Conservation (phyloP, 1,140 invertebrate genomes). For the Anoplophora glabripennis region DNA sequence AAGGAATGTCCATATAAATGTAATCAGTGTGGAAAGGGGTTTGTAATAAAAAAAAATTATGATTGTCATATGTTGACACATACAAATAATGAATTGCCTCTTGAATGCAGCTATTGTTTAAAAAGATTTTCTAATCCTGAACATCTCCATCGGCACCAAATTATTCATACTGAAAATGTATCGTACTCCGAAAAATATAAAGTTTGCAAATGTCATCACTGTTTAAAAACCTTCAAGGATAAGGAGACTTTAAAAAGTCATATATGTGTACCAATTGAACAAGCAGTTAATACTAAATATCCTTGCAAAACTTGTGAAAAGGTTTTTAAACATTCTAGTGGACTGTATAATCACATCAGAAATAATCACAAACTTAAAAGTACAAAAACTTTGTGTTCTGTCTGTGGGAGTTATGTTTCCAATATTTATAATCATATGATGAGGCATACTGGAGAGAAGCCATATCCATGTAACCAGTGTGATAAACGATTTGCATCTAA, state of each 20-base stretch:
- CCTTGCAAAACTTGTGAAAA: slow-evolving; percentile 25
- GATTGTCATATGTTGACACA: slow-evolving; percentile 33
- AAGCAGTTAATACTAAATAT: slow-evolving; percentile 3
- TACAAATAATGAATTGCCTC: slow-evolving; percentile 22
- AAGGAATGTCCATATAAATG: slow-evolving; percentile 33
- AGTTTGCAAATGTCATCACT: slow-evolving; percentile 29
- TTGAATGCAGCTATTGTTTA: slow-evolving; percentile 25
- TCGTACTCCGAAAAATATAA: slow-evolving; percentile 30
- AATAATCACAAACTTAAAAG: slow-evolving; percentile 25
- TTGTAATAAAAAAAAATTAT: slow-evolving; percentile 34
- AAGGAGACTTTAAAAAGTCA: slow-evolving; percentile 20
- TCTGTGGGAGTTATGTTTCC: slow-evolving; percentile 28
- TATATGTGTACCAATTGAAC: slow-evolving; percentile 22
- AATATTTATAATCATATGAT: slow-evolving; percentile 59
- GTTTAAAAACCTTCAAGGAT: slow-evolving; percentile 28
- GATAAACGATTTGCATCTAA: slow-evolving; percentile 61
- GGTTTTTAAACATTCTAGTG: slow-evolving; percentile 24
- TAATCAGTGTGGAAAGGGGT: slow-evolving; percentile 32
- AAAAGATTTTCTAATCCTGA: slow-evolving; percentile 34
- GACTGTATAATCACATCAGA: slow-evolving; percentile 27
- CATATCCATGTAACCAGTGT: slow-evolving; percentile 64
- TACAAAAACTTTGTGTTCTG: slow-evolving; percentile 28
- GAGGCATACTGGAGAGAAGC: slow-evolving; percentile 61
- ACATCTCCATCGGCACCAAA: slow-evolving; percentile 28
- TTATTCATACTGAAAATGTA: slow-evolving; percentile 32